Evolutionary conservation across 2,888 invertebrate genomes (phyloP), one percentile per base, ranked within the genome.

Genomic region (Apamea crenata): DNA sequence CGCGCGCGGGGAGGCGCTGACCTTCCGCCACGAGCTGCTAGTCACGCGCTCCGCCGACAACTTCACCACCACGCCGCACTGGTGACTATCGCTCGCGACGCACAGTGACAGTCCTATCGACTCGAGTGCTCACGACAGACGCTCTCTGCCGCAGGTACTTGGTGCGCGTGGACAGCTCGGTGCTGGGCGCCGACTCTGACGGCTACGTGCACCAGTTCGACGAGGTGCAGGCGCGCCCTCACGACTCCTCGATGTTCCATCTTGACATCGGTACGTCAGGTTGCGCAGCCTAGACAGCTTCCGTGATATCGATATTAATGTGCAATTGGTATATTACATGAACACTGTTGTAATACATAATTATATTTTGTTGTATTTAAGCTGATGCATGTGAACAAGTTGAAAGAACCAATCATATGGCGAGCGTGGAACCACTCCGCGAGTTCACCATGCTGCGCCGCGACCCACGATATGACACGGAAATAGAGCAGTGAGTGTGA

Each of bases 141-240:
- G 53, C 25, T 25, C 16, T 32, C 32, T 70, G 61, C 25, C 29
- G 16, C 92, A 96, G 96, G 88, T 96, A 96, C 90, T 88, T 93
- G 2, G 95, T 96, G 84, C 77, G 87, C 3, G 94, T 95, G 76
- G 95, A 96, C 93, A 96, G 96, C 88, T 95, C 96, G 3, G 90
- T 93, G 88, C 93, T 96, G 86, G 96, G 96, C 59, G 81, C 90
- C 47, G 89, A 90, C 87, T 88, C 92, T 88, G 96, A 96, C 88
- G 90, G 92, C 47, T 95, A 96, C 91, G 92, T 93, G 89, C 96
- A 96, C 83, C 91, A 92, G 72, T 96, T 95, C 92, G 82, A 85
- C 63, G 92, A 92, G 77, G 93, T 93, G 61, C 81, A 83, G 56
- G 77, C 86, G 72, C 85, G 85, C 76, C 83, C 84, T 12, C 90